phyloP scores from a whole-genome alignment of 1,140 invertebrate genomes.

The Pseudobourletiella spinata region DNA sequence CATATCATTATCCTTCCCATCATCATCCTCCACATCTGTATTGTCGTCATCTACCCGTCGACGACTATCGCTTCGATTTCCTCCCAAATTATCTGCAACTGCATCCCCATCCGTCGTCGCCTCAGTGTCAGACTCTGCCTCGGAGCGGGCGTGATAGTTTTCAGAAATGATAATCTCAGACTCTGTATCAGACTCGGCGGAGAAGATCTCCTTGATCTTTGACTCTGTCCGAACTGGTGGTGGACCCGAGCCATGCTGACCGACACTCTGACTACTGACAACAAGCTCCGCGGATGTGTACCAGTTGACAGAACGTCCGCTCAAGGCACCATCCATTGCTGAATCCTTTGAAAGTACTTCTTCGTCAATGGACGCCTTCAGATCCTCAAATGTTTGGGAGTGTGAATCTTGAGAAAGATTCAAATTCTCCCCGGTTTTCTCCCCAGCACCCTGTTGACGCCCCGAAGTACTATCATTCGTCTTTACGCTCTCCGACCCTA shows the following conservation, averaged over 20 bases:
- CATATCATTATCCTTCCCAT: conserved; percentile 7
- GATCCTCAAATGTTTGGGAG: not conserved
- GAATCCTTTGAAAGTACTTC: not conserved
- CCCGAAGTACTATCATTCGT: not conserved
- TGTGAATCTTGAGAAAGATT: conserved; percentile 1
- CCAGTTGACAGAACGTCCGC: not conserved
- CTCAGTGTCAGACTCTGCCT: not conserved
- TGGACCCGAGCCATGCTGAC: not conserved
- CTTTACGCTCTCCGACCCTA: conserved; percentile 16
- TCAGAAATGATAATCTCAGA: conserved; percentile 14
- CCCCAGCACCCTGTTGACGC: not conserved
- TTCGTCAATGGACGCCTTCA: not conserved
- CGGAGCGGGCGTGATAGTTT: not conserved
- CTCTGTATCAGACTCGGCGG: conserved; percentile 16
- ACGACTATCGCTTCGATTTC: not conserved
- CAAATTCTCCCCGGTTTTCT: not conserved
- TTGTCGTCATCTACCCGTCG: conserved; percentile 4
- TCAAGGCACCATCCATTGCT: not conserved
- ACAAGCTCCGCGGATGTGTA: not conserved
- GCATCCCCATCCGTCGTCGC: not conserved
- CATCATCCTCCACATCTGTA: not conserved
- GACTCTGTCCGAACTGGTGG: not conserved
- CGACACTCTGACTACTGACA: not conserved
- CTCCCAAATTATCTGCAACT: not conserved
- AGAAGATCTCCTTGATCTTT: not conserved